Percentiles rank a stretch among this genome's conserved stretches.
Evolutionary conservation across 2,888 invertebrate species (phyloP).

Genomic region (Lepidocyrtoides sp.): DNA sequence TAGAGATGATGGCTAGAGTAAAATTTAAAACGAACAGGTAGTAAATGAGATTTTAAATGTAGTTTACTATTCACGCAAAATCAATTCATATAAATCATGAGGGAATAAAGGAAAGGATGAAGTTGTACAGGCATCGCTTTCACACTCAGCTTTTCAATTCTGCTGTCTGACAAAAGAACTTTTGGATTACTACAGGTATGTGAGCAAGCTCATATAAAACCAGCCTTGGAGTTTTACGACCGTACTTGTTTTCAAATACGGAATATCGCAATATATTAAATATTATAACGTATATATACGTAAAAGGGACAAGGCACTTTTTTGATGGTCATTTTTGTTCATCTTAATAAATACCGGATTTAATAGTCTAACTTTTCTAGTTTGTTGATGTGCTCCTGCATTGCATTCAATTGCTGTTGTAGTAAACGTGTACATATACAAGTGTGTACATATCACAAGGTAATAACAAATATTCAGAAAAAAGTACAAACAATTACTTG

Average conservation of each 20-base stretch:
- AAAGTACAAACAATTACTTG: slow-evolving; percentile 52
- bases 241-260: slow-evolving; percentile 21
- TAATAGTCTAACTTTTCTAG: slow-evolving; percentile 72
- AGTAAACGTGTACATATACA: neutral
- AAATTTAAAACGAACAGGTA: neutral
- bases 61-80: slow-evolving; percentile 17
- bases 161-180: slow-evolving; percentile 45
- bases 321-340: slow-evolving; percentile 31
- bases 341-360: slow-evolving; percentile 73
- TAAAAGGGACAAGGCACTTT: neutral
- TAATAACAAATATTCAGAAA: slow-evolving; percentile 47
- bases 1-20: neutral
- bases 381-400: slow-evolving; percentile 28
- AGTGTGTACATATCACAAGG: slow-evolving; percentile 18
- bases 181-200: neutral
- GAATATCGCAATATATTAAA: neutral
- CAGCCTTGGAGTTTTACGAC: slow-evolving; percentile 39
- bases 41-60: slow-evolving; percentile 28
- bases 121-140: slow-evolving; percentile 32
- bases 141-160: slow-evolving; percentile 68
- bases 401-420: neutral
- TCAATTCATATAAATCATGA: slow-evolving; percentile 33
- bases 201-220: slow-evolving; percentile 23
- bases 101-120: neutral
- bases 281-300: neutral